Evolutionary conservation across 2,797 vertebrate genomes (phyloP).

Genomic region (Lutjanus argentimaculatus): DNA sequence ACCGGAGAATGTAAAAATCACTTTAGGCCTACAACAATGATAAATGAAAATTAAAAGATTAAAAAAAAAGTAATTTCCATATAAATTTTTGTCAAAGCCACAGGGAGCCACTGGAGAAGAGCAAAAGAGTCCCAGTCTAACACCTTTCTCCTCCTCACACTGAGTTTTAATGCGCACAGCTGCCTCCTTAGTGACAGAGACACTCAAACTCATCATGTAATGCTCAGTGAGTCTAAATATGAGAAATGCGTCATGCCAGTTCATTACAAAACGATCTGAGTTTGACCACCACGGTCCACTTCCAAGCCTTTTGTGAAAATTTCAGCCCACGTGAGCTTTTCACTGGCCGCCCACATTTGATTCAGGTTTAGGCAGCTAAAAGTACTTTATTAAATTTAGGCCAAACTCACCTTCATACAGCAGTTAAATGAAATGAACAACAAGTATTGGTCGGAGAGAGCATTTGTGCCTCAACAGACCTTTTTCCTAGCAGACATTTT

Average conservation of each 20-base stretch:
- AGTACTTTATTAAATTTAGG: neutral
- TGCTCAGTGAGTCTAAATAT: neutral
- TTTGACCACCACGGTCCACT: neutral
- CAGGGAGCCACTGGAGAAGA: no score
- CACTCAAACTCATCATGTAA: neutral
- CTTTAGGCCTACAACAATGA: no score
- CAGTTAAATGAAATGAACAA: neutral
- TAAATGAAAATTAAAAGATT: no score
- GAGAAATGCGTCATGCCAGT: neutral
- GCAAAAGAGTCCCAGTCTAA: neutral
- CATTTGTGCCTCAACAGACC: neutral
- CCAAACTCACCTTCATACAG: neutral
- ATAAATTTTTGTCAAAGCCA: no score
- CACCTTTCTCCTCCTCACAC: neutral
- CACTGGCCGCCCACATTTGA: neutral
- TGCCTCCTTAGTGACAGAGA: neutral
- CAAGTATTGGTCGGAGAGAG: neutral
- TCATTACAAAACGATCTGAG: neutral
- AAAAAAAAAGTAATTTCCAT: no score
- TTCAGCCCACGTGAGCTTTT: neutral
- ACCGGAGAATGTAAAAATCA: no score
- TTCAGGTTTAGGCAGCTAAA: neutral
- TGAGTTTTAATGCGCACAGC: neutral
- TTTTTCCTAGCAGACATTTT: neutral
- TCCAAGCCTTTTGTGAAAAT: neutral